Base-by-base conservation (phyloP, 1,140 invertebrate species). In the Caerostris darwini region DNA sequence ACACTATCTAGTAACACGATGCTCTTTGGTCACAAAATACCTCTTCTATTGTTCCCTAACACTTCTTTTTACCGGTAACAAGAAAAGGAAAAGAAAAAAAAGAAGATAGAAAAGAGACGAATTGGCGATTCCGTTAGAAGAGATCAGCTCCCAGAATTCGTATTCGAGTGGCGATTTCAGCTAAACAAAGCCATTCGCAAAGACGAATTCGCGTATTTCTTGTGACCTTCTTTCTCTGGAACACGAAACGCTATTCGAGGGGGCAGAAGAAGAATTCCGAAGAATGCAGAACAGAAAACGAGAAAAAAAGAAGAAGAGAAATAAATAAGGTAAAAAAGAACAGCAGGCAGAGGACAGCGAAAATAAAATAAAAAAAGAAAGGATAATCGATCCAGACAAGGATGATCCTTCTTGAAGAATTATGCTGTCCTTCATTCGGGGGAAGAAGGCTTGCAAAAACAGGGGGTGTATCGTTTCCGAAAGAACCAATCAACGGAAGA, bases 401-500 rank as follows among this genome's bases (percentile, higher is more conserved):
- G 56, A 59, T 85, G 57, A 85, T 85, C 83, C 57, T 85, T 50
- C 57, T 59, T 59, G 83, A 34, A 57, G 83, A 85, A 85, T 85
- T 85, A 85, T 85, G 54, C 83, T 85, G 83, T 85, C 57, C 58
- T 85, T 57, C 57, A 85, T 85, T 85, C 56, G 14, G 10, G 58
- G 17, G 57, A 56, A 6, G 58, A 85, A 85, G 83, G 83, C 83
- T 85, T 85, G 57, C 57, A 34, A 56, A 85, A 85, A 85, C 83
- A 34, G 71, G 83, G 34, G n/a, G 83, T 59, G 83, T 85, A 57
- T 85, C 56, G 17, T 58, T 58, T 59, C n/a, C 83, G 7, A 85
- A 59, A 85, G 83, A 85, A 57, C 56, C 83, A 85, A 85, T 85
- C 83, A 85, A 85, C 57, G 56, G 56, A 57, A 58, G 83, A 85